Base-by-base conservation (phyloP, 2,797 vertebrate species). In the Myotis myotis region DNA sequence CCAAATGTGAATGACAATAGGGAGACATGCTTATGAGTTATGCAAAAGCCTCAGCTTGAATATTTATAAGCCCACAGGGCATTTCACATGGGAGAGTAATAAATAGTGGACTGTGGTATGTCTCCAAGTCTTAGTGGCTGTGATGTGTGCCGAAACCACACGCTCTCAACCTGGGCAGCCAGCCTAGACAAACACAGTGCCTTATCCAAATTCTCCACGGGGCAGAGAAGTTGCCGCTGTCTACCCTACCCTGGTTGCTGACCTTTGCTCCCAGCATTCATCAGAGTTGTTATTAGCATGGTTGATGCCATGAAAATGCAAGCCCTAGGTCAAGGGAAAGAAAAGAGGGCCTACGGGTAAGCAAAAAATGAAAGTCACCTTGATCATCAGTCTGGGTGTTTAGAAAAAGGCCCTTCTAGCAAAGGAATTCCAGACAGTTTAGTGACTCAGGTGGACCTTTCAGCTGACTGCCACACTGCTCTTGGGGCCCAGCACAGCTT, bases 361-460 rank as follows among this genome's bases (percentile, higher is more conserved):
- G 44, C 33, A 22, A 74, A 36, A 71, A 28, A 2, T 7, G 6
- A 53, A 47, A 53, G 30, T 23, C n/a, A 47, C 13, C 12, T 44
- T 9, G 82, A 15, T 81, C 44, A 60, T 71, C 89, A 66, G n/a
- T 70, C 25, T n/a, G 20, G 22, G 57, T 55, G 51, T 89, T 93
- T 55, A 81, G 23, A 66, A 79, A 84, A 64, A 80, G 28, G 47
- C 16, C 33, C 19, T 60, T 89, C 36, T 64, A 66, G 22, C 70
- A 74, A 6, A 96, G 74, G 68, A 90, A 86, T 74, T 87, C 25
- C 75, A 95, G 76, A 47, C 76, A 87, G 64, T 38, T 16, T 17
- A 8, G 38, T 51, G 64, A 55, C 10, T 92, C 72, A 5, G 17
- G 53, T 47, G 38, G n/a, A 15, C 71, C 36, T 51, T 20, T 47